Conservation (phyloP, 2,888 invertebrate species). For the Sericinus montela region DNA sequence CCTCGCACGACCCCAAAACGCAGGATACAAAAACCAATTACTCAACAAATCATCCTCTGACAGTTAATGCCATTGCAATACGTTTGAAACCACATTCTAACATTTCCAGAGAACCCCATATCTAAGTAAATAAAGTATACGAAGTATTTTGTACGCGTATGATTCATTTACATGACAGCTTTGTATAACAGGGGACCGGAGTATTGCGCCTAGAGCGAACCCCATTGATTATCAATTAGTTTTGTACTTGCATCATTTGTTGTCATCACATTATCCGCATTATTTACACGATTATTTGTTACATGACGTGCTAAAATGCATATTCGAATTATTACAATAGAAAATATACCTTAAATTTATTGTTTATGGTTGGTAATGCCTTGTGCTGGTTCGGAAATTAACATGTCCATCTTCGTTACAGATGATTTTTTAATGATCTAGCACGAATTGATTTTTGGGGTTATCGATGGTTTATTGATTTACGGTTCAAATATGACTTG, state of each 20-base stretch:
- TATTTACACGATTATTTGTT: conserved; percentile 70
- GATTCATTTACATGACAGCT: conserved; percentile 68
- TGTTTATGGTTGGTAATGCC: conserved; percentile 36
- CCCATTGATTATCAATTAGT: conserved; percentile 78
- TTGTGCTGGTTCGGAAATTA: conserved; percentile 42
- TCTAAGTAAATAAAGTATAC: conserved; percentile 42
- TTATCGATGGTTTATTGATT: conserved; percentile 70
- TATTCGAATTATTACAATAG: conserved; percentile 23
- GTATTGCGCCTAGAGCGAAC: conserved; percentile 45
- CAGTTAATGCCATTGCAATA: conserved; percentile 75
- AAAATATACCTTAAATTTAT: conserved; percentile 33
- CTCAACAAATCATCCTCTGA: conserved; percentile 77
- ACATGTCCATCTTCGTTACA: conserved; percentile 72
- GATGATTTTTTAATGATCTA: conserved; percentile 71
- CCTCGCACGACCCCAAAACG: conserved; percentile 49
- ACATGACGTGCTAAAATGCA: conserved; percentile 56
- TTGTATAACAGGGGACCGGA: conserved; percentile 49
- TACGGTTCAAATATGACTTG: conserved; percentile 67
- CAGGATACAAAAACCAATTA: conserved; percentile 71
- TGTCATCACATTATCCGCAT: conserved; percentile 70
- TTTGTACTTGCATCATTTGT: conserved; percentile 68
- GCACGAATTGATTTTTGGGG: conserved; percentile 68
- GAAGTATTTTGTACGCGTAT: conserved; percentile 50
- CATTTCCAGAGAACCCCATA: conserved; percentile 39
- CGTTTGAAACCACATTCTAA: conserved; percentile 65